These are phyloP conservation scores for Narcine bancroftii DNA, from an alignment of 2,113 vertebrate genomes.

Conservation along the genomic window DNA sequence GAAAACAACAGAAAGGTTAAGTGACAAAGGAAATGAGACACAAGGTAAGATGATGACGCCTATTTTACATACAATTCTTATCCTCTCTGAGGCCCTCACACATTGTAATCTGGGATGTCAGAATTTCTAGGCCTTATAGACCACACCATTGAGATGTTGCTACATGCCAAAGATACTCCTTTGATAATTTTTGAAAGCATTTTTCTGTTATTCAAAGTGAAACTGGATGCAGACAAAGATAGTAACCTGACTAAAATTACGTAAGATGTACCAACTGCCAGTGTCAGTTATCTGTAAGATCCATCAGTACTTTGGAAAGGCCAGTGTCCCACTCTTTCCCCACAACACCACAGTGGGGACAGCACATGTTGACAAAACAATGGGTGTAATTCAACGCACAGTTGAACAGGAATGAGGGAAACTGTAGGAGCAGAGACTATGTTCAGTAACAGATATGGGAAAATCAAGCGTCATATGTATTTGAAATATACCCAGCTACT, in stretches of 20 bases:
- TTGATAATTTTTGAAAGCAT: not conserved
- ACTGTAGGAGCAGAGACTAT: not conserved
- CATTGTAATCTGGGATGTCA: not conserved
- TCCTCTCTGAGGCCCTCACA: not conserved
- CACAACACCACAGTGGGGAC: slow-evolving; percentile 3
- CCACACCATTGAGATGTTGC: not conserved
- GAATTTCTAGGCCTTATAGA: not conserved
- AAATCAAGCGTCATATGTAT: not conserved
- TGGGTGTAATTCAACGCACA: not conserved
- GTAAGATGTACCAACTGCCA: not conserved
- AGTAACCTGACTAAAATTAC: not conserved
- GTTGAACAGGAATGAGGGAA: not conserved
- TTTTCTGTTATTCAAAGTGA: not conserved
- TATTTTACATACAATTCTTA: too few species aligned
- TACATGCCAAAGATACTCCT: not conserved
- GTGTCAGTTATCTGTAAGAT: not conserved
- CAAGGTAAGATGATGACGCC: not conserved
- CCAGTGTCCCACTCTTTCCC: not conserved
- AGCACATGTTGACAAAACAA: not conserved
- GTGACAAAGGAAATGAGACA: not conserved
- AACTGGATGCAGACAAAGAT: slow-evolving; percentile 3
- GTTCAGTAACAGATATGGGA: not conserved
- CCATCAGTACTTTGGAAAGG: slow-evolving; percentile 9
- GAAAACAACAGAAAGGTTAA: too few species aligned
- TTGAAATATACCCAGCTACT: not conserved